Conservation (phyloP, 2,113 vertebrate genomes). For the Daboia siamensis region DNA sequence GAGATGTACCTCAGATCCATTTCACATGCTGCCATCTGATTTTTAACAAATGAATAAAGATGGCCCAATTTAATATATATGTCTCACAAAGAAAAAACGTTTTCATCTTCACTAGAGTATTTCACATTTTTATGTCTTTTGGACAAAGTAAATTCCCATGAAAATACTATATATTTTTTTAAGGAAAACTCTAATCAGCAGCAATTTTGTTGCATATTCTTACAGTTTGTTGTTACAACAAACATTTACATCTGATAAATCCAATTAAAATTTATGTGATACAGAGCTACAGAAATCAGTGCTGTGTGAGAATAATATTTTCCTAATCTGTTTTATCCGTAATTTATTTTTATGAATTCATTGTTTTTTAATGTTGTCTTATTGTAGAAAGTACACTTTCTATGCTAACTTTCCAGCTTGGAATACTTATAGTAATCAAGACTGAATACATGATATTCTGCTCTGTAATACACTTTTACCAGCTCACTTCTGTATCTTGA, state of each 20-base stretch:
- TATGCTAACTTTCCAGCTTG: slow-evolving; percentile 65
- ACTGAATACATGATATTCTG: slow-evolving; percentile 70
- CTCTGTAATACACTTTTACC: slow-evolving; percentile 74
- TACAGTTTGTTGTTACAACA: slow-evolving; percentile 64
- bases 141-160: slow-evolving; percentile 46
- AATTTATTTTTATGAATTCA: slow-evolving; percentile 61
- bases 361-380: slow-evolving; percentile 62
- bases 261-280: slow-evolving; percentile 80
- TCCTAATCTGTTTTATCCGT: slow-evolving; percentile 66
- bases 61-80: slow-evolving; percentile 66
- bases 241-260: slow-evolving; percentile 65
- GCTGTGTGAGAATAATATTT: slow-evolving; percentile 69
- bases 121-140: slow-evolving; percentile 48
- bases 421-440: slow-evolving; percentile 68
- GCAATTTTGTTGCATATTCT: slow-evolving; percentile 63
- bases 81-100: slow-evolving; percentile 55
- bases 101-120: slow-evolving; percentile 40
- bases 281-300: slow-evolving; percentile 82
- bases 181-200: slow-evolving; percentile 62
- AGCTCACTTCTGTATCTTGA: slow-evolving; percentile 75
- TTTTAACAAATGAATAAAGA: slow-evolving; percentile 72
- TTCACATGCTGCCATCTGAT: slow-evolving; percentile 54
- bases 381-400: slow-evolving; percentile 67
- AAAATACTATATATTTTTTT: slow-evolving; percentile 63
- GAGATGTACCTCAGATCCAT: slow-evolving; percentile 68